Evolutionary conservation across 2,113 vertebrate species (phyloP), one percentile per base, ranked within the genome.

Genomic region (Uropsilus gracilis): DNA sequence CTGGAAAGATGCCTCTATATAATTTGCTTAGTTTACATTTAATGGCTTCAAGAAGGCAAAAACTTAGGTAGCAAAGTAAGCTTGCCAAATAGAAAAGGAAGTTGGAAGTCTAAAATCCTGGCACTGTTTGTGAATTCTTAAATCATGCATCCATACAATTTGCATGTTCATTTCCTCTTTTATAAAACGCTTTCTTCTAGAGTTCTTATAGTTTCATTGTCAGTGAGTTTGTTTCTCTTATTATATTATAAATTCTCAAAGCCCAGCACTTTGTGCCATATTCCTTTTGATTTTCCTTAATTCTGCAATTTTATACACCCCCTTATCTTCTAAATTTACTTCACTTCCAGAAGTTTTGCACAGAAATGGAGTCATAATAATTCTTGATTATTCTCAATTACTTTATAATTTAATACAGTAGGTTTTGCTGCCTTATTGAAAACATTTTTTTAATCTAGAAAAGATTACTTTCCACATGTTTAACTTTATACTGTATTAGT

Each of bases 211-310:
- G 46, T 63, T 63, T 11, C 84, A 57, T 66, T 96, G 84, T 63
- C 78, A 63, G 26, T 89, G 68, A 91, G 95, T 69, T 13, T 89
- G 92, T 37, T 77, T 50, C 0, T 24, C 42, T 72, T 8, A 34
- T 32, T 39, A 6, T 88, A 91, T 96, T 97, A 80, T n/a, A 80
- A 59, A 94, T 97, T 96, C 77, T 91, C 39, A 93, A 63, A 96
- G 95, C 87, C 18, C 97, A 94, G 50, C 76, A 92, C 48, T 86
- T 97, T 44, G 32, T 6, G 14, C 5, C 42, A 64, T 90, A 90
- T 96, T 95, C 68, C 53, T 90, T 96, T 82, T 76, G 39, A 97
- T 63, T 83, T 2, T 57, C 73, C 97, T 96, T 26, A 73, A 92
- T 96, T 97, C 42, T 50, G 12, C 73, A 75, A 11, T 78, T 96